Percentiles rank a stretch among this genome's conserved stretches.
These are phyloP conservation scores for Varecia variegata DNA, from an alignment of 2,797 vertebrate genomes.

Conservation along the genomic window DNA sequence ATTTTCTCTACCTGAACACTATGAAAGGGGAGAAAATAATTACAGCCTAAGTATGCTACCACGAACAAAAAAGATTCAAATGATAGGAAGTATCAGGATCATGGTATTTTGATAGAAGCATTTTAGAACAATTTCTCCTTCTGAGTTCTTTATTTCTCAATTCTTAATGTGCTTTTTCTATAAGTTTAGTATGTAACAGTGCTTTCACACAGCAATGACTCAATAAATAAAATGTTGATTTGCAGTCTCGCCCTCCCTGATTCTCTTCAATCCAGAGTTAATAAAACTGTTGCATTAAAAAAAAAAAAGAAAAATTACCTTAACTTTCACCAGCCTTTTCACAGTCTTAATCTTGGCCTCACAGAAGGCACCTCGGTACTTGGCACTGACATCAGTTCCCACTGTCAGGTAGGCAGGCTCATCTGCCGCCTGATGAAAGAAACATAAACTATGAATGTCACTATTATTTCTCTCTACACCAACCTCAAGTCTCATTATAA, in stretches of 20 bases:
- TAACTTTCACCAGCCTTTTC: conserved; percentile 98
- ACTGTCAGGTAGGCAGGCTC: conserved; percentile 99
- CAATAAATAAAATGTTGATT: not conserved
- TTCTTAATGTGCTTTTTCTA: not conserved
- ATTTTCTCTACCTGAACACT: not conserved
- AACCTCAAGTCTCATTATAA: not conserved
- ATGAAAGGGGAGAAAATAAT: conserved; percentile 13
- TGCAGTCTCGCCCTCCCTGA: not conserved
- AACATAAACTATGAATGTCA: conserved; percentile 1
- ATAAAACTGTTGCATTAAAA: not conserved
- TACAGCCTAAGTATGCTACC: conserved; percentile 14
- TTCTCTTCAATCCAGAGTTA: not conserved
- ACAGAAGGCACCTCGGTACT: conserved; percentile 99
- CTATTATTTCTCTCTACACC: not conserved
- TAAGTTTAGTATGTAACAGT: not conserved
- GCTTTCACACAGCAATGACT: not conserved
- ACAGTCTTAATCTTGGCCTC: conserved; percentile 99
- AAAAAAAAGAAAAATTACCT: conserved; percentile 85
- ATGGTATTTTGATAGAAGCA: not conserved
- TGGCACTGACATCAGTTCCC: conserved; percentile 98
- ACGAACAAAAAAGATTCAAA: not conserved
- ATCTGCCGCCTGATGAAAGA: conserved; percentile 91
- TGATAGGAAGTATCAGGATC: not conserved
- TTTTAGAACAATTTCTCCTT: conserved; percentile 44
- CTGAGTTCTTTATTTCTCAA: conserved; percentile 9